phyloP scores from a whole-genome alignment of 2,113 vertebrate species.

The Merops nubicus region DNA sequence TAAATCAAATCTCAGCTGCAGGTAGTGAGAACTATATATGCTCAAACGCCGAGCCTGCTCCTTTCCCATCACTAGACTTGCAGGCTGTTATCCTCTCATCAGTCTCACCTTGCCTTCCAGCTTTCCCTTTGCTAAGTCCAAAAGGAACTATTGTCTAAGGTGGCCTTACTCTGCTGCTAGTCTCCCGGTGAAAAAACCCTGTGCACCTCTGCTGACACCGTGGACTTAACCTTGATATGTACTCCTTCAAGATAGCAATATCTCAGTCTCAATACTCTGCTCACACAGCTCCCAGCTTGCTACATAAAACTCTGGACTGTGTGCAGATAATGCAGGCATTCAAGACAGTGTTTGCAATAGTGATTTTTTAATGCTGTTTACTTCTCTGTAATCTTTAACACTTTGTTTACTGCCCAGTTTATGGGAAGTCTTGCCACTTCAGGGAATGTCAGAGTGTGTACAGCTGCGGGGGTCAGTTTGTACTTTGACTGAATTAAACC shows the following conservation, averaged over 20 bases:
- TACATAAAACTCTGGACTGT: background rate
- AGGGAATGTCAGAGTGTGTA: background rate
- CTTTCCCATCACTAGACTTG: background rate
- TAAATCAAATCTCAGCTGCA: background rate
- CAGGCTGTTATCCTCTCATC: background rate
- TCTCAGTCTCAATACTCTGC: background rate
- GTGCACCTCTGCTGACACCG: background rate
- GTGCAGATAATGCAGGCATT: background rate
- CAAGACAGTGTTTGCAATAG: background rate
- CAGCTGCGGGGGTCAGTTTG: background rate
- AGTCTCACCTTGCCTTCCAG: background rate
- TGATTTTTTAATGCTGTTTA: background rate
- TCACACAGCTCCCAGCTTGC: background rate
- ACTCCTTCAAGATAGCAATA: background rate
- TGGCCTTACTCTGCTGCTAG: background rate
- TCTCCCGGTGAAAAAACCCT: background rate
- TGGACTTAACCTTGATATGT: background rate
- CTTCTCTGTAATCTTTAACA: background rate
- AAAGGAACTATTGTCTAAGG: background rate
- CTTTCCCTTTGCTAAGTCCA: background rate
- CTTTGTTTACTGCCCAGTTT: background rate
- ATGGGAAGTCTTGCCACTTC: background rate
- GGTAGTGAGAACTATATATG: background rate
- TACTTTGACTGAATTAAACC: background rate
- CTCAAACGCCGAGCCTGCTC: background rate